Conservation (phyloP, 1,140 invertebrate genomes). For the Apolygus lucorum region DNA sequence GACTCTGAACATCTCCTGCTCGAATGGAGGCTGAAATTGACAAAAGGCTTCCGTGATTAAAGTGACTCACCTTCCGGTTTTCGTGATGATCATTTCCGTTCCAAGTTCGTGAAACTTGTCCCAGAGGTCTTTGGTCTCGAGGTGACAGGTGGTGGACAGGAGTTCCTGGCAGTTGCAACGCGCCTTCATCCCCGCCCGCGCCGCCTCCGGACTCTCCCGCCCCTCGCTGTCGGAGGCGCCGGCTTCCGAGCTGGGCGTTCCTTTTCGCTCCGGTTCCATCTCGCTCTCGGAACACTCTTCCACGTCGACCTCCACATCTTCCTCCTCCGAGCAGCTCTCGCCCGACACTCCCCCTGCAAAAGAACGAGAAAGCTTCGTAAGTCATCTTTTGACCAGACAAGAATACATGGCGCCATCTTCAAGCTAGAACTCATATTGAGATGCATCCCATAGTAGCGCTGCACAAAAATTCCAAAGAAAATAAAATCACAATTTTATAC, state of each 20-base stretch:
- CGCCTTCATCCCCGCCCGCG: slow-evolving; percentile 32
- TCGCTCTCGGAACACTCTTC: slow-evolving; percentile 41
- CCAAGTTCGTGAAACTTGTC: slow-evolving; percentile 90
- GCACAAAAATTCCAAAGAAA: too few relatives aligned
- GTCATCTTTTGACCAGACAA: too few relatives aligned
- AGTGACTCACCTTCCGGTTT: slow-evolving; percentile 66
- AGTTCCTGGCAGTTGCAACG: slow-evolving; percentile 50
- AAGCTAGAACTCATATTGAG: too few relatives aligned
- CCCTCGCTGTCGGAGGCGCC: slow-evolving; percentile 28
- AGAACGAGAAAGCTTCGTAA: too few relatives aligned
- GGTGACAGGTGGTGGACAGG: slow-evolving; percentile 44
- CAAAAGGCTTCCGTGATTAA: too few relatives aligned
- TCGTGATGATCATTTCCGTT: slow-evolving; percentile 99
- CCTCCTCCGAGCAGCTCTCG: slow-evolving; percentile 35
- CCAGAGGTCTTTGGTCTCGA: slow-evolving; percentile 74
- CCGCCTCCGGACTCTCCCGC: slow-evolving; percentile 24
- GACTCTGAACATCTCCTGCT: too few relatives aligned
- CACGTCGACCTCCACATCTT: slow-evolving; percentile 41
- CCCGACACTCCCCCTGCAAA: slow-evolving; percentile 20
- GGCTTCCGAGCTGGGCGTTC: slow-evolving; percentile 18
- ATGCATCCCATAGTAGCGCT: too few relatives aligned
- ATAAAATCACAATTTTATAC: too few relatives aligned
- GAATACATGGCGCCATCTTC: too few relatives aligned
- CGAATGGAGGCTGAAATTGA: too few relatives aligned
- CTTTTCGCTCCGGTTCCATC: slow-evolving; percentile 32